phyloP scores from a whole-genome alignment of 1,140 invertebrate species.

The Drosophila kurseongensis region DNA sequence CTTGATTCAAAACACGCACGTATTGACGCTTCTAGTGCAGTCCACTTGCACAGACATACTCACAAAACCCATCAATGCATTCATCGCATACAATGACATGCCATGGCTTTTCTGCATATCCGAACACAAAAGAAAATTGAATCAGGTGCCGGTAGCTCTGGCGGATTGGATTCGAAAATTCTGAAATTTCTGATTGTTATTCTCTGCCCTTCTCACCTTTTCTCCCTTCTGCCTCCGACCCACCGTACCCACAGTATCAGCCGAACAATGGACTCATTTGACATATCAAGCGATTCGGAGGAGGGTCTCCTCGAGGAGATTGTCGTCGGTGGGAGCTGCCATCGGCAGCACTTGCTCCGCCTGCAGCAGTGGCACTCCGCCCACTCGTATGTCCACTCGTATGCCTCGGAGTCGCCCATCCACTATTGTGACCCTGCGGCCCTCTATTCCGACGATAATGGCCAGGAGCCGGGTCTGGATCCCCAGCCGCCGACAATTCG shows the following conservation, averaged over 20 bases:
- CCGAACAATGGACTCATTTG: slow-evolving; percentile 84
- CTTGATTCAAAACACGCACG: slow-evolving; percentile 55
- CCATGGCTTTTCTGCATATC: slow-evolving; percentile 49
- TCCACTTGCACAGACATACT: slow-evolving; percentile 30
- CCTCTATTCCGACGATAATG: slow-evolving; percentile 76
- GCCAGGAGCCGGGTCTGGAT: slow-evolving; percentile 43
- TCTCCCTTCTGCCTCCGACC: neutral
- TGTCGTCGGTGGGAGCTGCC: slow-evolving; percentile 69
- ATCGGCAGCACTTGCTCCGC: slow-evolving; percentile 62
- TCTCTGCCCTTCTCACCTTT: slow-evolving; percentile 26
- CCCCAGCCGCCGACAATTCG: slow-evolving; percentile 62
- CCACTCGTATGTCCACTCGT: slow-evolving; percentile 40
- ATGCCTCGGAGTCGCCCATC: slow-evolving; percentile 72
- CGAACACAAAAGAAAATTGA: slow-evolving; percentile 40
- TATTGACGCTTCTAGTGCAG: slow-evolving; percentile 62
- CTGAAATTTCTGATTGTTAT: slow-evolving; percentile 42
- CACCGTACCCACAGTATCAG: slow-evolving; percentile 58
- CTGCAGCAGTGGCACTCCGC: slow-evolving; percentile 66
- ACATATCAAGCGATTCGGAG: slow-evolving; percentile 84
- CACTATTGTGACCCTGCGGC: slow-evolving; percentile 78
- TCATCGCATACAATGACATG: slow-evolving; percentile 44
- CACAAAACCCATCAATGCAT: slow-evolving; percentile 12
- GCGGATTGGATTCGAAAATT: slow-evolving; percentile 16
- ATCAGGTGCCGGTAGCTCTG: slow-evolving; percentile 33
- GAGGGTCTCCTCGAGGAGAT: slow-evolving; percentile 83